These are phyloP conservation scores for Steromphala cineraria DNA, from an alignment of 2,888 invertebrate genomes.

Conservation along the genomic window DNA sequence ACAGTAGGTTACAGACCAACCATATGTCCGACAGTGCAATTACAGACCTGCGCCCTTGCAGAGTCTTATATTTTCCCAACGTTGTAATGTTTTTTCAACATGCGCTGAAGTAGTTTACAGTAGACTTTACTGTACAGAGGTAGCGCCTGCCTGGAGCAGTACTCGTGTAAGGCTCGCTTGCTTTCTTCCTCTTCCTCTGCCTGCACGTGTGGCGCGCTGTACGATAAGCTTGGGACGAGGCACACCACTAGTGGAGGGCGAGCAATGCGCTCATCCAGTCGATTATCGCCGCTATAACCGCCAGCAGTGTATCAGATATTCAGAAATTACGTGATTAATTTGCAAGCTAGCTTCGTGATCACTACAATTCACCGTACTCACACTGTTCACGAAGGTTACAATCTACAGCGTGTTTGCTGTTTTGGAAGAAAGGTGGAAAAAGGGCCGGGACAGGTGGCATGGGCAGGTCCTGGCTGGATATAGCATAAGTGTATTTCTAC, in stretches of 20 bases:
- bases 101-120: background rate
- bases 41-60: too few species aligned
- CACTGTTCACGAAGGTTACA: background rate
- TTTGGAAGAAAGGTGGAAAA: background rate
- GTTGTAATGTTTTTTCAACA: background rate
- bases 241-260: background rate
- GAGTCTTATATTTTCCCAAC: too few species aligned
- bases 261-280: background rate
- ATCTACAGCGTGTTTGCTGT: background rate
- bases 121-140: too few species aligned
- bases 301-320: slow-evolving; percentile 8
- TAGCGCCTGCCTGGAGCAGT: background rate
- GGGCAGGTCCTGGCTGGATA: background rate
- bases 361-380: background rate
- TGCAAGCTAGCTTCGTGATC: background rate
- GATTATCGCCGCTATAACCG: background rate
- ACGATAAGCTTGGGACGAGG: background rate
- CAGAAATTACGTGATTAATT: slow-evolving; percentile 5
- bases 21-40: too few species aligned
- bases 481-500: background rate
- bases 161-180: background rate
- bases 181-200: background rate
- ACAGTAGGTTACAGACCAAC: too few species aligned
- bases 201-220: background rate
- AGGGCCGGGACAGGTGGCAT: background rate